phyloP scores from a whole-genome alignment of 2,797 vertebrate genomes.

The Echiichthys vipera region DNA sequence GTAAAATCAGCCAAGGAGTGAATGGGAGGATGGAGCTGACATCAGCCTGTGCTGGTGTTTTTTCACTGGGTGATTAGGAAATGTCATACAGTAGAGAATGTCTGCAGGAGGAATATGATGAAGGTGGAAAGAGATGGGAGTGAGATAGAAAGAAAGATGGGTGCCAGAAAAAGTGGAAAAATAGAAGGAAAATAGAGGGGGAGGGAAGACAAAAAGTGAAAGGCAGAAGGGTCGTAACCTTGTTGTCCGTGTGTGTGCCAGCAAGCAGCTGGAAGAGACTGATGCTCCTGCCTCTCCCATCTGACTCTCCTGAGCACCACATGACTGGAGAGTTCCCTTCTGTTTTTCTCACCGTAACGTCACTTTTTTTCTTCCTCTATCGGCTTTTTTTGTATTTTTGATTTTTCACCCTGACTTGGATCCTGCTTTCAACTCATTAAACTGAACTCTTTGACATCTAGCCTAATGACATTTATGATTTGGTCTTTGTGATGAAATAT shows the following conservation, averaged over 20 bases:
- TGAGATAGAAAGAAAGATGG: background rate
- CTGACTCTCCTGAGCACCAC: slow-evolving; percentile 33
- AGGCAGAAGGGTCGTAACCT: slow-evolving; percentile 45
- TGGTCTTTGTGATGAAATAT: background rate
- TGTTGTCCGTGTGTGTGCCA: slow-evolving; percentile 53
- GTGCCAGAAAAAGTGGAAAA: slow-evolving; percentile 16
- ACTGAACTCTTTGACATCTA: too few species aligned
- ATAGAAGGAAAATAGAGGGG: too few species aligned
- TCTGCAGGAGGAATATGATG: slow-evolving; percentile 6
- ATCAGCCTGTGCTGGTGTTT: slow-evolving; percentile 2
- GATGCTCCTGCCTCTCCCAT: slow-evolving; percentile 53
- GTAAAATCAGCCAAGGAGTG: slow-evolving; percentile 1
- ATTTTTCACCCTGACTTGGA: background rate
- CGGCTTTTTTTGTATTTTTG: background rate
- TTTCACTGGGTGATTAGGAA: slow-evolving; percentile 7
- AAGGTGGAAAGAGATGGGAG: background rate
- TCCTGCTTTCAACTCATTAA: too few species aligned
- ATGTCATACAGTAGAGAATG: background rate
- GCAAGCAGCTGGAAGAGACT: slow-evolving; percentile 63
- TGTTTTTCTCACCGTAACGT: background rate
- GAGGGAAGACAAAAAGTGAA: slow-evolving; percentile 17
- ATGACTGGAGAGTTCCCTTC: slow-evolving; percentile 1
- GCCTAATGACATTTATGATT: too few species aligned
- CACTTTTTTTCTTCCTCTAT: background rate
- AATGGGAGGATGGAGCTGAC: background rate